Conservation (phyloP, 37 sponge, comb jelly and placozoan species). For the Dysidea cf. avara region DNA sequence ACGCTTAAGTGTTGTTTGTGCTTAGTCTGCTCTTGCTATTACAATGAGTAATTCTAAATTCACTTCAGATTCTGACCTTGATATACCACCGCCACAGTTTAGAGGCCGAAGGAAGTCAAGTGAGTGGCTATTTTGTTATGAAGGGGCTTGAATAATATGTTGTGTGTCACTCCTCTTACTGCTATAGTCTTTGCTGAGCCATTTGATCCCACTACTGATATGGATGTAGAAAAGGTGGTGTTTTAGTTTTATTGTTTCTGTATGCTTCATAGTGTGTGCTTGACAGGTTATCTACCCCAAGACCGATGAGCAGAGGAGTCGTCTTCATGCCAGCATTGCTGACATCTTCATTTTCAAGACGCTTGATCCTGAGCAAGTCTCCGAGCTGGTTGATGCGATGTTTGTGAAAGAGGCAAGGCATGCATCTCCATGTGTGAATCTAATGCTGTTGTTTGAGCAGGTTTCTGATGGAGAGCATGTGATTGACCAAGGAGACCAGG, state of each 20-base stretch:
- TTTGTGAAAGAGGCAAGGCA: conserved; percentile 83
- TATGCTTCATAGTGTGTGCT: not conserved
- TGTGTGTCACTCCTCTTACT: no score
- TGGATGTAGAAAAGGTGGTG: conserved; percentile 34
- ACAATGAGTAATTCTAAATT: no score
- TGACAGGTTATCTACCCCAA: conserved; percentile 82
- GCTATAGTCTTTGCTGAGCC: conserved; percentile 74
- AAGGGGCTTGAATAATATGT: no score
- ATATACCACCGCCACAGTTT: no score
- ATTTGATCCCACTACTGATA: conserved; percentile 60
- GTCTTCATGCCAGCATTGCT: conserved; percentile 61
- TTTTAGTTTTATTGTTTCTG: not conserved
- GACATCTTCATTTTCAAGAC: conserved; percentile 79
- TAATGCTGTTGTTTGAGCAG: conserved; percentile 23
- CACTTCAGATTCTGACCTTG: no score
- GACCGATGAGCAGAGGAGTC: conserved; percentile 83
- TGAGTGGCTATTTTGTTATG: no score
- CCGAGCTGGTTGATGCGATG: conserved; percentile 90
- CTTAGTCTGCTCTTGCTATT: no score
- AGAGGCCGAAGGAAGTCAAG: no score
- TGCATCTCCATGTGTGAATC: not conserved
- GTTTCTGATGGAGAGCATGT: conserved; percentile 63
- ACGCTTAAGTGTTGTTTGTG: no score
- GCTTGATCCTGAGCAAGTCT: conserved; percentile 78
- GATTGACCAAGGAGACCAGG: conserved; percentile 93